Evolutionary conservation across 1,140 invertebrate species (phyloP), one percentile per base, ranked within the genome.

Genomic region (Oncopodura yosiiana): DNA sequence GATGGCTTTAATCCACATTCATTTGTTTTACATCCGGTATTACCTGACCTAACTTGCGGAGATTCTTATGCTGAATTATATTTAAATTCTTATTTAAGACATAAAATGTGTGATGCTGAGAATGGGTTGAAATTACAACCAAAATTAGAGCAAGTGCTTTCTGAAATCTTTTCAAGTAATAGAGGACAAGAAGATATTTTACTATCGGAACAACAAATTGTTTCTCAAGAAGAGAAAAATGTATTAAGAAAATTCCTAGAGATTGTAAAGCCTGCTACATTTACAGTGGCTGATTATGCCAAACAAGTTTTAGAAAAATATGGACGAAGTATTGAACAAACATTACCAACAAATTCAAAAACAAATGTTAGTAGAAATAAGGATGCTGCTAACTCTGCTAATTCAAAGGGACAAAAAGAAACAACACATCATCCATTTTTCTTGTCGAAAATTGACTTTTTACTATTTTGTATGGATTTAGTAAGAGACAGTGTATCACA

Each of bases 1-100:
- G 51, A 53, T 14, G 34, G 45, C 19, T 53, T 32, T 26, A 29
- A 45, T 44, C 34, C 45, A 5, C 34, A 53, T 21, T 41, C 51
- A 34, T 9, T 18, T 12, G 51, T 53, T 8, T 30, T 53, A 2
- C 34, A 21, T 19, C 41, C 29, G 16, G 43, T 53, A 2, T 14
- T 6, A 9, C 18, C 6, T 23, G 18, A 4, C 8, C 23, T 45
- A 14, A 23, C 11, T 4, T 19, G 9, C 24, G 43, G 43, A 12
- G 24, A 45, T 14, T 23, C 12, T 14, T 14, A 23, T 5, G 43
- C 43, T 8, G 43, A 45, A 8, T 12, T 19, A 8, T 12, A 12
- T 26, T 8, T 45, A 4, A 9, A 9, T 9, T 9, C 9, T 12
- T 41, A 41, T 41, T 41, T 41, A 18, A 11, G 18, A 18, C 38